A percentile compares a stretch with the other conserved stretches of the same genome.
Conservation (phyloP, 2,113 vertebrate genomes). For the Tauraco erythrolophus region DNA sequence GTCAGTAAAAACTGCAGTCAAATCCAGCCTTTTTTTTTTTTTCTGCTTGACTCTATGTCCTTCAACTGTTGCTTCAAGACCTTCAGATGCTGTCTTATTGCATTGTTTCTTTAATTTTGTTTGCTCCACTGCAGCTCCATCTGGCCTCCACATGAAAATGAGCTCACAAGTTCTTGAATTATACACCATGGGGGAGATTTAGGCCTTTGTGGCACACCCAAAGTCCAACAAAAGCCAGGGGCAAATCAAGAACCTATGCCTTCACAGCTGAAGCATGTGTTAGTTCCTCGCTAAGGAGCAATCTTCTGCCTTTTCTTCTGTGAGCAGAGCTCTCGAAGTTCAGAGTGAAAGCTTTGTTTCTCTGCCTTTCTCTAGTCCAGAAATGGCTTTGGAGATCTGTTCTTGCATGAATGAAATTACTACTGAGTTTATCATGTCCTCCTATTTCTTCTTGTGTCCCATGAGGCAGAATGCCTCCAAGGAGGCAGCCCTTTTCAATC, state of each 20-base stretch:
- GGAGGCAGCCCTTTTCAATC: background rate
- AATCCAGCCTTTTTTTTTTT: background rate
- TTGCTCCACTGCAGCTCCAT: background rate
- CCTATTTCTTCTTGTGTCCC: background rate
- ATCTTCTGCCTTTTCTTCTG: background rate
- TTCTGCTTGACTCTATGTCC: background rate
- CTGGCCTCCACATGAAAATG: background rate
- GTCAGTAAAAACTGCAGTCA: background rate
- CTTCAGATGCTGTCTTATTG: background rate
- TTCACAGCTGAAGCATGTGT: background rate
- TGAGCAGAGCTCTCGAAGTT: background rate
- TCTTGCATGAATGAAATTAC: background rate
- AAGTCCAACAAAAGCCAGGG: background rate
- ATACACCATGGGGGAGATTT: background rate
- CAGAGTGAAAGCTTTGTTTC: background rate
- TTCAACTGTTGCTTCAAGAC: background rate
- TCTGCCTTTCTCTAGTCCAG: background rate
- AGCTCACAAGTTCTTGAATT: background rate
- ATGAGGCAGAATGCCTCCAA: background rate
- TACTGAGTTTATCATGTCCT: background rate
- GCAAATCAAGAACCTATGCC: background rate
- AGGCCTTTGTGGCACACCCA: background rate
- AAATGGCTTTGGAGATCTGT: background rate
- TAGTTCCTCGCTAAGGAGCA: background rate
- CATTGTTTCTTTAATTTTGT: background rate